Base-by-base conservation (phyloP, 2,797 vertebrate species). In the Myotis planiceps region DNA sequence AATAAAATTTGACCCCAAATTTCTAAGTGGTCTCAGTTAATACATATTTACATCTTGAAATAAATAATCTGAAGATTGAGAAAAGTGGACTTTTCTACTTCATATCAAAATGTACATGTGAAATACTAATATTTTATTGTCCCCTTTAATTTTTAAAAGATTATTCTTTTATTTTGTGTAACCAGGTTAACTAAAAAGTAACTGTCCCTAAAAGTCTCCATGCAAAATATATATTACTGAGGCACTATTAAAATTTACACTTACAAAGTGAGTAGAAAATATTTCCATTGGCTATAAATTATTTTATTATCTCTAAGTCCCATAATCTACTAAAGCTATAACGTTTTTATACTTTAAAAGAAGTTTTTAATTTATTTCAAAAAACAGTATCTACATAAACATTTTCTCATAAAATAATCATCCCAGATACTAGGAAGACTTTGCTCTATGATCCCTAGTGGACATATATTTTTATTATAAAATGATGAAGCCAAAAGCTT, bases 401-500 rank as follows among this genome's bases (percentile, higher is more conserved):
- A 42, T 53, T 60, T 84, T 80, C 19, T 68, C 27, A 69, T 53
- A 53, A 83, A 85, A 53, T 68, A 75, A 89, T 69, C 60, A 92
- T 63, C 15, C 9, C 63, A 53, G 53, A 45, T n/a, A 69, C n/a
- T 51, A 32, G 9, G 10, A 32, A 92, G 39, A 80, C 9, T 53
- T 63, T 92, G 25, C 51, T 51, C 5, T 27, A 78, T 42, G 21
- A 83, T 42, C 32, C 81, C 9, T 74, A 29, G 9, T 58, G 39
- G 1, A 32, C 39, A 45, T 84, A 32, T 16, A 49, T 53, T 55
- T 84, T 95, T 42, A 69, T 29, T 32, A 19, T 68, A 86, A 87
- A 91, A 78, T 96, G 21, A 84, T 42, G 78, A 45, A 49, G 94
- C 18, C 29, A 65, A 97, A 79, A 76, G 72, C 32, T 78, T 4